Conservation (phyloP, 2,797 vertebrate genomes). For the Gadopsis bispinosus region DNA sequence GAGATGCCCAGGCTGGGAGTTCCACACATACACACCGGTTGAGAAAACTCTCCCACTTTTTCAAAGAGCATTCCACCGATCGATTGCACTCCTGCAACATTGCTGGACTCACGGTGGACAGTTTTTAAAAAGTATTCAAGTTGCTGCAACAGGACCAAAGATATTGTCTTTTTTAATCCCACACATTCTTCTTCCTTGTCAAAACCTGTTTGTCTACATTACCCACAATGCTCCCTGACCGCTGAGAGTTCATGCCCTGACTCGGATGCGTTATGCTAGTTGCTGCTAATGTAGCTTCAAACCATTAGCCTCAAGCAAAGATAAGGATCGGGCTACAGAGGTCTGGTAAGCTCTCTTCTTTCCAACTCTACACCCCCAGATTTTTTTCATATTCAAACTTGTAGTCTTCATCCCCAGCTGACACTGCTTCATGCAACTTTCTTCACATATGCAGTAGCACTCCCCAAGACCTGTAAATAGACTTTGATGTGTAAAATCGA, state of each 20-base stretch:
- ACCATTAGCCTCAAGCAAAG: neutral
- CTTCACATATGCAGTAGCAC: neutral
- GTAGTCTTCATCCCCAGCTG: neutral
- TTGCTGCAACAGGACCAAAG: neutral
- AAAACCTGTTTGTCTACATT: neutral
- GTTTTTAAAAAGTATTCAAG: neutral
- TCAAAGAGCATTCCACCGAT: neutral
- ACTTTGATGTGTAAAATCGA: constrained; percentile 21
- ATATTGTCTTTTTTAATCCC: neutral
- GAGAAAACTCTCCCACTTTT: neutral
- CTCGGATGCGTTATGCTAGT: neutral
- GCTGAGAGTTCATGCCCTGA: neutral
- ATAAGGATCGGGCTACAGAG: neutral
- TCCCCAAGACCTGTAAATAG: neutral
- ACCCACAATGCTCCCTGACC: neutral
- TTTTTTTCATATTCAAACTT: neutral
- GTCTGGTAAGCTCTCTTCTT: neutral
- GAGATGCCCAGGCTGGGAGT: too few relatives aligned
- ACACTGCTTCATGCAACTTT: neutral
- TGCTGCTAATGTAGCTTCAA: neutral
- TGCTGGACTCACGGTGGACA: neutral
- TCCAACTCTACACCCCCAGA: neutral
- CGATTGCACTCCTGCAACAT: neutral
- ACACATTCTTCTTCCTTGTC: neutral
- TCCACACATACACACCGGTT: too few relatives aligned